Evolutionary conservation across 2,113 vertebrate genomes (phyloP).

Genomic region (Charina bottae): DNA sequence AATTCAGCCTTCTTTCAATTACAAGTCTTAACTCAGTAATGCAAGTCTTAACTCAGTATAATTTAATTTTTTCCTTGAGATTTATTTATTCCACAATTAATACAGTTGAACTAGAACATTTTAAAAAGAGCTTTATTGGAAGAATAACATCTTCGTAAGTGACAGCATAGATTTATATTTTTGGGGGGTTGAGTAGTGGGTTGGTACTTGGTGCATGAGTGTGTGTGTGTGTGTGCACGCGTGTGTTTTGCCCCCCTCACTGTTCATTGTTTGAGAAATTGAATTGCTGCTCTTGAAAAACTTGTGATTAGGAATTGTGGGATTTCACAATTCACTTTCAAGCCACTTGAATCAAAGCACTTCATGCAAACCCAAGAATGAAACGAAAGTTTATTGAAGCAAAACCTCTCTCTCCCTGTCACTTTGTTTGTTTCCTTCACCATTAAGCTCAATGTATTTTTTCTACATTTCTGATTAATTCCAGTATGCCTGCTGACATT

Average conservation of each 20-base stretch:
- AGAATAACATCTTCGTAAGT: conserved; percentile 45
- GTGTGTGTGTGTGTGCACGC: neutral
- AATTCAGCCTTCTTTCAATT: conserved; percentile 66
- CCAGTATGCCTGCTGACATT: conserved; percentile 46
- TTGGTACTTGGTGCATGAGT: neutral
- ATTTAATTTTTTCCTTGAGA: conserved; percentile 55
- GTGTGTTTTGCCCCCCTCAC: neutral
- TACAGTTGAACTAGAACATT: conserved; percentile 22
- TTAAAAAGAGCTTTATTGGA: conserved; percentile 44
- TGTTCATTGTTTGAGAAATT: conserved; percentile 12
- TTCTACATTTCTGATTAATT: conserved; percentile 48
- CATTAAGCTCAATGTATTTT: neutral
- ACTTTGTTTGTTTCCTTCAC: conserved; percentile 8
- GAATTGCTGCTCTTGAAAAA: conserved; percentile 31
- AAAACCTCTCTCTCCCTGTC: neutral
- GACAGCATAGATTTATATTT: conserved; percentile 30
- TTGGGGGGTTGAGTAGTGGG: neutral
- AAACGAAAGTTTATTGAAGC: neutral
- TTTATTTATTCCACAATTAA: conserved; percentile 53
- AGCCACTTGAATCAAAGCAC: neutral
- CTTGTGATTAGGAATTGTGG: neutral
- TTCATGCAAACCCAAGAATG: neutral
- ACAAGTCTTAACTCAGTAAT: conserved; percentile 40
- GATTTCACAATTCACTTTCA: neutral
- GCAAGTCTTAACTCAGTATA: conserved; percentile 38